phyloP scores from a whole-genome alignment of 2,888 invertebrate genomes.

The Achlya flavicornis region DNA sequence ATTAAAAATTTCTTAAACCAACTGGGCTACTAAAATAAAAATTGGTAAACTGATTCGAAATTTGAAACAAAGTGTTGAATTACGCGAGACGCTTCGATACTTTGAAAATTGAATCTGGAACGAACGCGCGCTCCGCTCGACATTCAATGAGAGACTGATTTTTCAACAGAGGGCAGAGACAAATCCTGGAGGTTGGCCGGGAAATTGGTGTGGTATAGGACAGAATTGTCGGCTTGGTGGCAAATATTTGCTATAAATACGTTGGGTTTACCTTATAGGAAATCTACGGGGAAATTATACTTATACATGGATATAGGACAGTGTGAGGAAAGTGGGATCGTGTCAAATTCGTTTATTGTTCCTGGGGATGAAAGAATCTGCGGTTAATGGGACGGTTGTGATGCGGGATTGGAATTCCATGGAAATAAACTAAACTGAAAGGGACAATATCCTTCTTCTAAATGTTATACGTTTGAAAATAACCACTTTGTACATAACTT shows the following conservation, averaged over 20 bases:
- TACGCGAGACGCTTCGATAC: background rate
- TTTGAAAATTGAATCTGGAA: background rate
- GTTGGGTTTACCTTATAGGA: conserved; percentile 29
- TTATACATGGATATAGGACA: conserved; percentile 10
- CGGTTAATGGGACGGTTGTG: background rate
- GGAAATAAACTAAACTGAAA: background rate
- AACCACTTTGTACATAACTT: no score
- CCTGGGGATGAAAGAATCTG: background rate
- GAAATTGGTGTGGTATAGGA: conserved; percentile 14
- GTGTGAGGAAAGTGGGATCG: conserved; percentile 8
- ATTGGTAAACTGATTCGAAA: background rate
- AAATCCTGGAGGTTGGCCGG: conserved; percentile 2
- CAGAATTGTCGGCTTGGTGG: conserved; percentile 17
- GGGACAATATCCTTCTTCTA: background rate
- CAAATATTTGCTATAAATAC: conserved; percentile 37
- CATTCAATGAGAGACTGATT: conserved; percentile 8
- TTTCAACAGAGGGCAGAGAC: background rate
- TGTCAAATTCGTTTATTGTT: conserved; percentile 1
- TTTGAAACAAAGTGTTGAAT: background rate
- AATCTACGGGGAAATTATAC: conserved; percentile 28
- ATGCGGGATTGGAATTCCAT: background rate
- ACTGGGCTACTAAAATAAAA: background rate
- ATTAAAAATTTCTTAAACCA: background rate
- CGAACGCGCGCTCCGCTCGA: conserved; percentile 2
- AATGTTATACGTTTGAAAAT: no score